These are phyloP conservation scores for Mionectes macconnelli DNA, from an alignment of 2,113 vertebrate species.

Conservation along the genomic window DNA sequence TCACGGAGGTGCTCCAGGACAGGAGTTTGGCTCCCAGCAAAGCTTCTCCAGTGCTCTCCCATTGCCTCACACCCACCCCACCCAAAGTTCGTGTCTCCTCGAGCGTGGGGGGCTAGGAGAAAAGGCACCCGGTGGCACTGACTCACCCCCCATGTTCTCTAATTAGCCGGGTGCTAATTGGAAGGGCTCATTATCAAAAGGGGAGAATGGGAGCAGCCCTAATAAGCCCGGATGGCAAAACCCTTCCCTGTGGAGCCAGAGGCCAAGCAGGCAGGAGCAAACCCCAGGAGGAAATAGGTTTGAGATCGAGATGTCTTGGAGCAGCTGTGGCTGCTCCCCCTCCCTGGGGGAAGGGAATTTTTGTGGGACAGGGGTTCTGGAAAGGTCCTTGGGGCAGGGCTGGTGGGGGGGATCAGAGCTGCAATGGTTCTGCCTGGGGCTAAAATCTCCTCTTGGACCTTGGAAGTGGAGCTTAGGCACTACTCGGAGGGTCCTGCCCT, in stretches of 20 bases:
- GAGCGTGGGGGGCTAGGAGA: not conserved
- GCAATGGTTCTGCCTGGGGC: not conserved
- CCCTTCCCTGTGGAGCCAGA: not conserved
- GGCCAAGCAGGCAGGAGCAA: not conserved
- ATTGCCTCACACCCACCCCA: accelerated
- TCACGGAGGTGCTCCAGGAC: accelerated
- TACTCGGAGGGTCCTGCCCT: not conserved
- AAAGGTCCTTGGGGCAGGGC: not conserved
- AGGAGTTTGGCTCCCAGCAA: not conserved
- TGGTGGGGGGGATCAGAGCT: not conserved
- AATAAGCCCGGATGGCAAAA: not conserved
- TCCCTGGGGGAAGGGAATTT: not conserved
- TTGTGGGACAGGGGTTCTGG: not conserved
- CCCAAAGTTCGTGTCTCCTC: accelerated
- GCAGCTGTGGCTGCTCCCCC: not conserved
- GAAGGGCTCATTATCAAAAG: not conserved
- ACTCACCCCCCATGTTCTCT: not conserved
- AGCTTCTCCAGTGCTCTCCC: not conserved
- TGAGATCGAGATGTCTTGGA: not conserved
- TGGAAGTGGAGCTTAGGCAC: not conserved
- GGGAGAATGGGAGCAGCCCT: not conserved
- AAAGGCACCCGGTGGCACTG: not conserved
- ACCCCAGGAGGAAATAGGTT: not conserved
- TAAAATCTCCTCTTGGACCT: not conserved
- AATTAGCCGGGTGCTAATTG: not conserved